A percentile compares a stretch with the other conserved stretches of the same genome.
Evolutionary conservation across 2,797 vertebrate species (phyloP).

Genomic region (Enteromius mattozi): DNA sequence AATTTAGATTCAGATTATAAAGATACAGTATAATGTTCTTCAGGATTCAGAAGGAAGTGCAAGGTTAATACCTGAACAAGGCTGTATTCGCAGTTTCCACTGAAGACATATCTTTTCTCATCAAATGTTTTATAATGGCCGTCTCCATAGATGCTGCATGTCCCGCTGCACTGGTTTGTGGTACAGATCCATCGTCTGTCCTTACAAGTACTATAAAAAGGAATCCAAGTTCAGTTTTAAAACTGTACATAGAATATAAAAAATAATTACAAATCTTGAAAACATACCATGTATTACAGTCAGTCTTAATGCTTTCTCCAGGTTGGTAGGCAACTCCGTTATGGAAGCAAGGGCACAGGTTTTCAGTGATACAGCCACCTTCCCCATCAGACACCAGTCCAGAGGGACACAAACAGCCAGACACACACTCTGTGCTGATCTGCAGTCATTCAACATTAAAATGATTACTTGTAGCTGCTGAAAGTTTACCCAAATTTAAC

Average conservation of each 20-base stretch:
- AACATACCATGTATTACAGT: slow-evolving; percentile 92
- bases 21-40: neutral
- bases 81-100: slow-evolving; percentile 90
- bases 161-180: slow-evolving; percentile 78
- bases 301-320: slow-evolving; percentile 82
- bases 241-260: neutral
- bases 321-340: slow-evolving; percentile 82
- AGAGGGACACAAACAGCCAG: slow-evolving; percentile 88
- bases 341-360: slow-evolving; percentile 86
- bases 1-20: neutral
- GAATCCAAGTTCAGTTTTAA: neutral
- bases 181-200: slow-evolving; percentile 86
- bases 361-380: slow-evolving; percentile 80
- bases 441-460: slow-evolving; percentile 59
- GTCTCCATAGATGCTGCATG: slow-evolving; percentile 89
- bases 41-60: neutral
- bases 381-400: slow-evolving; percentile 82
- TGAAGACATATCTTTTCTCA: slow-evolving; percentile 88
- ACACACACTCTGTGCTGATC: slow-evolving; percentile 83
- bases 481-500: neutral
- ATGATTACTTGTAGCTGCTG: neutral
- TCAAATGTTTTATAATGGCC: slow-evolving; percentile 93
- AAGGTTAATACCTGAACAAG: slow-evolving; percentile 83
- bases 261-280: neutral
- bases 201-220: slow-evolving; percentile 80